Conservation (phyloP, 2,797 vertebrate species). For the Mus spretus region DNA sequence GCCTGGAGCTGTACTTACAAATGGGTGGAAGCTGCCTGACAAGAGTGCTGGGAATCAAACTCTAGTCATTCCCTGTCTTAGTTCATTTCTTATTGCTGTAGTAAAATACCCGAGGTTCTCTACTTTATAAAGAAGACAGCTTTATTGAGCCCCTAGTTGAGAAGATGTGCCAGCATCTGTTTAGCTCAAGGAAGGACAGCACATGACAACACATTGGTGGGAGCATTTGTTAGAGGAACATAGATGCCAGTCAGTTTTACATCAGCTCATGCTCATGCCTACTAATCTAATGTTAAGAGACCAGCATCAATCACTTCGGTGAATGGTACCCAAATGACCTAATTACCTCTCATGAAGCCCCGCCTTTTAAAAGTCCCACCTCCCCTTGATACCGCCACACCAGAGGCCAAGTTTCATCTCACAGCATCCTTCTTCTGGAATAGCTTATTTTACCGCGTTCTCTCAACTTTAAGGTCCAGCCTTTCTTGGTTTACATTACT, state of each 20-base stretch:
- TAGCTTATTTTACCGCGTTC: neutral
- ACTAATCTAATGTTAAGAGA: neutral
- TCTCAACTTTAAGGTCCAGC: constrained; percentile 33
- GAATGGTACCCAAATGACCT: neutral
- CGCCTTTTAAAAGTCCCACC: neutral
- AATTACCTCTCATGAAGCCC: neutral
- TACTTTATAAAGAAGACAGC: neutral
- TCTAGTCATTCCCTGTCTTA: neutral
- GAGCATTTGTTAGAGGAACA: neutral
- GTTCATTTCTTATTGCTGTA: neutral
- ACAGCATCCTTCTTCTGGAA: neutral
- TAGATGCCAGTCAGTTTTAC: neutral
- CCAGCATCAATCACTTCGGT: neutral
- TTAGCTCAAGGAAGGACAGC: neutral
- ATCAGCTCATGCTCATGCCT: neutral
- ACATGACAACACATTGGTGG: neutral
- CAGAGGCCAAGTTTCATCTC: neutral
- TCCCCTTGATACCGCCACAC: neutral
- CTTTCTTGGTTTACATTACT: neutral
- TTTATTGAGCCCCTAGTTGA: neutral
- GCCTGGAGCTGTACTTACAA: neutral
- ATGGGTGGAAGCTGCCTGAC: neutral
- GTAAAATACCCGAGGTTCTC: neutral
- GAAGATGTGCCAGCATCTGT: neutral
- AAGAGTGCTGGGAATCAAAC: neutral